Evolutionary conservation across 2,113 vertebrate genomes (phyloP).

Genomic region (Mustelus asterias): DNA sequence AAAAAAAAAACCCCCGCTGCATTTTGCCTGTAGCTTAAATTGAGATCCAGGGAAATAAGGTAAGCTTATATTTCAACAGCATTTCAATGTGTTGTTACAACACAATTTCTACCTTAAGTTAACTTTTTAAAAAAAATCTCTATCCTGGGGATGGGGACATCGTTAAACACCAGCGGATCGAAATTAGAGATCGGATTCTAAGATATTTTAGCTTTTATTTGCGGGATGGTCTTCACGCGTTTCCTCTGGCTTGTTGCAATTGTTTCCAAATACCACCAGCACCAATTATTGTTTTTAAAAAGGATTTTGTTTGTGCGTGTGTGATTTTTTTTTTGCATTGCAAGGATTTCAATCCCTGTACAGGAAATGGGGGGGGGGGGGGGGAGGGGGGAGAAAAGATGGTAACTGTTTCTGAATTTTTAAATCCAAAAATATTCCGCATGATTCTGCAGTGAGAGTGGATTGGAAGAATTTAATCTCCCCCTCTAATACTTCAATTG

Average conservation of each 20-base stretch:
- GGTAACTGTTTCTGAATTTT: not conserved
- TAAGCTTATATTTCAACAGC: not conserved
- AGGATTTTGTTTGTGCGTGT: not conserved
- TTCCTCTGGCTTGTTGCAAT: not conserved
- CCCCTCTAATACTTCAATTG: not conserved
- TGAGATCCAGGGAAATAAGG: not conserved
- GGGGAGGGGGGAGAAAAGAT: not conserved
- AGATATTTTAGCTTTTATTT: not conserved
- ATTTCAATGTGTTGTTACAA: not conserved
- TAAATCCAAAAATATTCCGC: not conserved
- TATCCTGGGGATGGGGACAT: too few relatives aligned
- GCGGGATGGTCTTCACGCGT: not conserved
- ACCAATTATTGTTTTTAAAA: too few relatives aligned
- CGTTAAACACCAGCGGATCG: not conserved
- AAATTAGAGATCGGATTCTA: not conserved
- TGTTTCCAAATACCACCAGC: not conserved
- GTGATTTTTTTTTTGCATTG: not conserved
- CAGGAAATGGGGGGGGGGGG: too few relatives aligned
- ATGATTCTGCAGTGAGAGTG: not conserved
- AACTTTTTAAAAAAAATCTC: not conserved
- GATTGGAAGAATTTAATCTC: not conserved
- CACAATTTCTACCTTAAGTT: not conserved
- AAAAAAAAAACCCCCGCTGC: not conserved
- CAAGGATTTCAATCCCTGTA: too few relatives aligned
- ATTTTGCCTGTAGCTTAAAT: not conserved